Evolutionary conservation across 1,140 invertebrate genomes (phyloP).

Genomic region (Caenorhabditis briggsae): DNA sequence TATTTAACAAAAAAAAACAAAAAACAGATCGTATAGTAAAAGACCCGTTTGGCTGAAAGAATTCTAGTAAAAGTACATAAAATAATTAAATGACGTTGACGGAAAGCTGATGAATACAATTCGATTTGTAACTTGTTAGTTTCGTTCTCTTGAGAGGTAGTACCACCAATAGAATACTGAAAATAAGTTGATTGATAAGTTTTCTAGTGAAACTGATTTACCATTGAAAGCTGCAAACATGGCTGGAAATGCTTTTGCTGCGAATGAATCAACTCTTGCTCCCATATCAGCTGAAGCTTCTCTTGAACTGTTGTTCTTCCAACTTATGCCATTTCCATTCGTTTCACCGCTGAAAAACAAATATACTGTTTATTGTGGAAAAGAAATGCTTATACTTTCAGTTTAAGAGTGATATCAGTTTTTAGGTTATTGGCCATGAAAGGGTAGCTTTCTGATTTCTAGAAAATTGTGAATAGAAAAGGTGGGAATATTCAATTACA

Average conservation of each 20-base stretch:
- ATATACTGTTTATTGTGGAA: not conserved
- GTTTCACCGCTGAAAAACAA: not conserved
- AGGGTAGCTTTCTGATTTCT: no score
- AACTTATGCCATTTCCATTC: conserved; percentile 45
- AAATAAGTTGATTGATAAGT: conserved; percentile 26
- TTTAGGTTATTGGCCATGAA: not conserved
- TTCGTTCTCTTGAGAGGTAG: conserved; percentile 69
- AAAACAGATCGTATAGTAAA: conserved; percentile 25
- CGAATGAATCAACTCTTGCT: conserved; percentile 72
- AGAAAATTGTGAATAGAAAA: no score
- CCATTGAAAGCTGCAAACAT: conserved; percentile 74
- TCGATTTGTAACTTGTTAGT: not conserved
- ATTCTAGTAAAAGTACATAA: conserved; percentile 35
- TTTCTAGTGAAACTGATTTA: conserved; percentile 55
- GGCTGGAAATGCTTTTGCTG: conserved; percentile 74
- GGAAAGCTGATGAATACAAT: conserved; percentile 6
- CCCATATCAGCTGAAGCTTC: conserved; percentile 68
- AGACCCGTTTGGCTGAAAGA: not conserved
- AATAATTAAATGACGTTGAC: conserved; percentile 25
- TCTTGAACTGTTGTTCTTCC: conserved; percentile 61
- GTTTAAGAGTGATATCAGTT: not conserved
- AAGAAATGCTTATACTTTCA: not conserved
- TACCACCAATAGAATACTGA: conserved; percentile 77
- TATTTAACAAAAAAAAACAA: not conserved
- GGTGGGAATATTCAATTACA: no score